These are phyloP conservation scores for Garra rufa DNA, from an alignment of 2,113 vertebrate genomes.

Conservation along the genomic window DNA sequence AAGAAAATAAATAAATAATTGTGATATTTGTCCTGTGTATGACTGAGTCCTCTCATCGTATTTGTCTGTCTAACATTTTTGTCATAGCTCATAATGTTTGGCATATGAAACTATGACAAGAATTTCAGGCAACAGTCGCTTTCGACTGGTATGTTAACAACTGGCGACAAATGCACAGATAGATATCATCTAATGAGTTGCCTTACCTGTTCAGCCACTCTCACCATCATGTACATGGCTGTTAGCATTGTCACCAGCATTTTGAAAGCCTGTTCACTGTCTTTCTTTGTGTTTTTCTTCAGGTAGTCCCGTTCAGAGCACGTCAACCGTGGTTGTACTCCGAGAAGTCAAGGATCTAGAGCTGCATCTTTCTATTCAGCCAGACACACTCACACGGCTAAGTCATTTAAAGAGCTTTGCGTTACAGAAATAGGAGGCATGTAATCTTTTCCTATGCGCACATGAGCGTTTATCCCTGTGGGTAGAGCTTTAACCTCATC, in stretches of 20 bases:
- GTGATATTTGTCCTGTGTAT: background rate
- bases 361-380: constrained; percentile 8
- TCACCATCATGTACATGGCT: constrained; percentile 82
- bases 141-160: background rate
- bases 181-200: rapidly evolving
- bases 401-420: constrained; percentile 77
- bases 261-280: constrained; percentile 51
- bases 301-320: constrained; percentile 23
- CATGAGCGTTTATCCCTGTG: constrained; percentile 62
- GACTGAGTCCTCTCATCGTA: background rate
- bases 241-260: constrained; percentile 88
- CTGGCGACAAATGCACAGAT: background rate
- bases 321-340: background rate
- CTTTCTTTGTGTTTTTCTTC: constrained; percentile 38
- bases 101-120: background rate
- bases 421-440: constrained; percentile 74
- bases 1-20: background rate
- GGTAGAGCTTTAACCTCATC: constrained; percentile 47
- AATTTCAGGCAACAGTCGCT: background rate
- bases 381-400: constrained; percentile 56
- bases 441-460: constrained; percentile 71
- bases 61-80: constrained; percentile 15
- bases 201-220: constrained; percentile 80
- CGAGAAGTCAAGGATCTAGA: background rate
- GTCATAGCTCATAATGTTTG: background rate